Percentiles rank a stretch among this genome's conserved stretches.
These are phyloP conservation scores for Anomalospiza imberbis DNA, from an alignment of 2,797 vertebrate genomes.

Conservation along the genomic window DNA sequence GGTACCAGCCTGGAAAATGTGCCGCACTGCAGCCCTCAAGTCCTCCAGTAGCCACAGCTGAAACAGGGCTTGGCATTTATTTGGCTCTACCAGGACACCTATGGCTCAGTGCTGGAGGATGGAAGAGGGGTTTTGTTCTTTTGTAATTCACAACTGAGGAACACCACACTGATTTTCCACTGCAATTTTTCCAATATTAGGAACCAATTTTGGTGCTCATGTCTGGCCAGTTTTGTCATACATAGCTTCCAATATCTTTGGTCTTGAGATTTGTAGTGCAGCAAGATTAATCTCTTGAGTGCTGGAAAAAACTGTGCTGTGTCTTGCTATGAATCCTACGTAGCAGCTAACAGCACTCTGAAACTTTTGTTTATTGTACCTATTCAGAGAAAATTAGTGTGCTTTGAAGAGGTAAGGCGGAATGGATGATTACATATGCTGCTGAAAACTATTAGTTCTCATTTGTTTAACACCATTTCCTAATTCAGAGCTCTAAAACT, in stretches of 20 bases:
- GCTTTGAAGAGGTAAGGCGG: conserved; percentile 34
- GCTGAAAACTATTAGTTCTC: conserved; percentile 69
- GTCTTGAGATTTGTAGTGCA: background rate
- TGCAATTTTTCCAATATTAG: background rate
- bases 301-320: background rate
- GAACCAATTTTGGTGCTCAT: background rate
- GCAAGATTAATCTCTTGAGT: background rate
- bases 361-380: conserved; percentile 58
- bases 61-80: background rate
- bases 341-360: background rate
- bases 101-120: background rate
- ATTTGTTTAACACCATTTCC: conserved; percentile 69
- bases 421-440: conserved; percentile 50
- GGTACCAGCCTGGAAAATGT: background rate
- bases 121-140: background rate
- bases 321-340: background rate
- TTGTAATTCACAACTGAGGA: background rate
- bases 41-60: background rate
- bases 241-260: background rate
- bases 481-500: conserved; percentile 66
- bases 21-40: background rate
- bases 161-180: background rate
- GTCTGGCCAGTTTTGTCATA: background rate
- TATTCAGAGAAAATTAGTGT: conserved; percentile 55
- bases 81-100: background rate